These are phyloP conservation scores for Metallyticus violacea DNA, from an alignment of 2,888 invertebrate species.

Conservation along the genomic window DNA sequence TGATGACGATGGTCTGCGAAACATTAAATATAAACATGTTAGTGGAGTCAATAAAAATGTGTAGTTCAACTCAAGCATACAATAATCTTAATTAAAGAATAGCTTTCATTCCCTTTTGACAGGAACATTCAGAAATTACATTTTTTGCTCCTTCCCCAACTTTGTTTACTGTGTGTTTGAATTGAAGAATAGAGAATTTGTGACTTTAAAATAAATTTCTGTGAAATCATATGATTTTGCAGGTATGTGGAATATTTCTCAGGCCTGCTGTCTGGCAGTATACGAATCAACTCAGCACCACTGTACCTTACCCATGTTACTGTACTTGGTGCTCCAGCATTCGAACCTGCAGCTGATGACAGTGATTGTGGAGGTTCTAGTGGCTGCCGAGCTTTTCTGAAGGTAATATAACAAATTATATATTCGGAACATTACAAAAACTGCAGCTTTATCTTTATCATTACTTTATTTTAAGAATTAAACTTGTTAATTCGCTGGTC, in stretches of 20 bases:
- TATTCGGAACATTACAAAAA: background rate
- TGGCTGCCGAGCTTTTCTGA: conserved; percentile 71
- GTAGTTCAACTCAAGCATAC: too few species aligned
- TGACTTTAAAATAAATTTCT: background rate
- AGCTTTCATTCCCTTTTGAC: too few species aligned
- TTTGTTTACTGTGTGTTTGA: background rate
- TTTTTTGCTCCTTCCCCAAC: too few species aligned
- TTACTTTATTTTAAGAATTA: too few species aligned
- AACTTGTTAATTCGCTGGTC: too few species aligned
- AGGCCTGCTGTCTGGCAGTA: conserved; percentile 82
- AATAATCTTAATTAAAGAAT: too few species aligned
- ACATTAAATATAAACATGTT: too few species aligned
- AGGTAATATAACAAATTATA: conserved; percentile 42
- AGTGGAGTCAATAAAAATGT: too few species aligned
- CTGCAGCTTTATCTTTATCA: too few species aligned
- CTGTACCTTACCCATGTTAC: conserved; percentile 83
- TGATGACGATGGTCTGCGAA: too few species aligned
- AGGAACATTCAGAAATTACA: too few species aligned
- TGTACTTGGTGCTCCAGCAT: conserved; percentile 79
- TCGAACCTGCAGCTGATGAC: conserved; percentile 43
- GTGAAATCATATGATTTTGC: conserved; percentile 39
- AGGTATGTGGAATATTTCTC: conserved; percentile 93
- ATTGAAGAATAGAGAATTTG: background rate
- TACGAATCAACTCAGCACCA: conserved; percentile 83
- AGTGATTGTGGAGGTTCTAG: conserved; percentile 43